Evolutionary conservation across 2,888 invertebrate genomes (phyloP).

Genomic region (Idaea biselata): DNA sequence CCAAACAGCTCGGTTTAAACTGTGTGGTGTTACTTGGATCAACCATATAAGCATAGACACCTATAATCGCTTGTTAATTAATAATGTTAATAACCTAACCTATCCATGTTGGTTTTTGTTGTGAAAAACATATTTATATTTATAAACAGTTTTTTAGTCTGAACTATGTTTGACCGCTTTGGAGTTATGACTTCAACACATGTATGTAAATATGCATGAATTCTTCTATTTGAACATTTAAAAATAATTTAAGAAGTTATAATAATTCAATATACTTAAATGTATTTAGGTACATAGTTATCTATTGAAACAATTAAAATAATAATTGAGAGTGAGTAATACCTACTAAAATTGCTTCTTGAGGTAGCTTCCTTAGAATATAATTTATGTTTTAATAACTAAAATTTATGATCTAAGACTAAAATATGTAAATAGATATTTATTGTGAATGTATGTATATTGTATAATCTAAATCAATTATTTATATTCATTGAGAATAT

Average conservation of each 20-base stretch:
- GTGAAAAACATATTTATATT: no score
- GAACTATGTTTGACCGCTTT: no score
- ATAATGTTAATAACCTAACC: no score
- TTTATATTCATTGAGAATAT: neutral
- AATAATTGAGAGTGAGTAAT: neutral
- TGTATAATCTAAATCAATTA: neutral
- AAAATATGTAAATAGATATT: neutral
- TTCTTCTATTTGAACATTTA: neutral
- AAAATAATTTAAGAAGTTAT: neutral
- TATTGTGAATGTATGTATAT: neutral
- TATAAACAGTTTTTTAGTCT: no score
- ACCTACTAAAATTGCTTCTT: neutral
- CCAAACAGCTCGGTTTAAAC: no score
- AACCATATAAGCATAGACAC: no score
- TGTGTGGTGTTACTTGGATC: no score
- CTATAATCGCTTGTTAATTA: no score
- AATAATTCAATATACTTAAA: neutral
- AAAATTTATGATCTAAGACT: neutral
- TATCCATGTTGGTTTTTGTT: no score
- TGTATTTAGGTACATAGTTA: neutral
- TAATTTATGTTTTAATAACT: neutral
- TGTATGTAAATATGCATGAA: neutral
- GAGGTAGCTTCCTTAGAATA: slow-evolving; percentile 1
- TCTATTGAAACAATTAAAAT: neutral
- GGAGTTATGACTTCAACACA: no score